These are phyloP conservation scores for Unio delphinus DNA, from an alignment of 2,888 invertebrate species.

Conservation along the genomic window DNA sequence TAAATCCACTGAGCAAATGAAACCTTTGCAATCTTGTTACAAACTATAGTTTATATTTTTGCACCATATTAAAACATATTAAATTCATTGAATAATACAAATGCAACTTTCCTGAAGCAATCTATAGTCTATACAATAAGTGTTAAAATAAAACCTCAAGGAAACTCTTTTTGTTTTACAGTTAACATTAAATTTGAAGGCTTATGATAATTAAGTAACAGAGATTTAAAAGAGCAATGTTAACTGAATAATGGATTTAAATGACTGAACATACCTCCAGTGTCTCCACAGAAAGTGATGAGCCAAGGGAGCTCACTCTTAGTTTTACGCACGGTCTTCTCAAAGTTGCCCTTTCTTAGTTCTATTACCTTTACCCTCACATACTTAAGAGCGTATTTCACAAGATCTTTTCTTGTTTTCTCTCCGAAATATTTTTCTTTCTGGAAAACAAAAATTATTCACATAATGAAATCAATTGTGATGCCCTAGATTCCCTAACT, in stretches of 20 bases:
- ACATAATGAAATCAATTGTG: background rate
- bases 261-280: conserved; percentile 69
- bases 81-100: too few species aligned
- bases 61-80: too few species aligned
- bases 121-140: too few species aligned
- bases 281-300: conserved; percentile 76
- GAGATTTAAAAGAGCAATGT: too few species aligned
- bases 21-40: too few species aligned
- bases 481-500: background rate
- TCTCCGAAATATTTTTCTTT: conserved; percentile 77
- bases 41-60: too few species aligned
- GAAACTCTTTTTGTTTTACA: too few species aligned
- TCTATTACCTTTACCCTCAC: conserved; percentile 72
- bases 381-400: conserved; percentile 79
- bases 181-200: too few species aligned
- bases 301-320: conserved; percentile 74
- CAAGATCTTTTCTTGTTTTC: conserved; percentile 76
- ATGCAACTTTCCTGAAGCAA: too few species aligned
- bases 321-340: conserved; percentile 49
- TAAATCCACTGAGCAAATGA: too few species aligned
- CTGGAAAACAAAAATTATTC: conserved; percentile 67
- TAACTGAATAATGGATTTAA: background rate
- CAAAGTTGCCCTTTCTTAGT: conserved; percentile 71
- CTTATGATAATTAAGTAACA: too few species aligned
- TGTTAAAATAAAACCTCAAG: too few species aligned